Evolutionary conservation across 2,113 vertebrate genomes (phyloP).

Genomic region (Suricata suricatta): DNA sequence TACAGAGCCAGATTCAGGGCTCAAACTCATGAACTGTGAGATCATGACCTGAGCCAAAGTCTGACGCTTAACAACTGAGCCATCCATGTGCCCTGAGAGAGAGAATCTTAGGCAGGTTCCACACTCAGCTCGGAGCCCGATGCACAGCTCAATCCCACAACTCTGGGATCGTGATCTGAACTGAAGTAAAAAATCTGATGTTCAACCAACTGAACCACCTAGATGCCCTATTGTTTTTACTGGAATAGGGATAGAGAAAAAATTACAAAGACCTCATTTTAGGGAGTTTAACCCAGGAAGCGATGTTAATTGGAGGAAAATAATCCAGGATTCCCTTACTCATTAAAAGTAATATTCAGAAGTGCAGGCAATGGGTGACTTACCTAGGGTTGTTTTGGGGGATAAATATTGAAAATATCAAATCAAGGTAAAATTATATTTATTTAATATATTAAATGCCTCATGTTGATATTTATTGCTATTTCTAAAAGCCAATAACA

Average conservation of each 20-base stretch:
- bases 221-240: too few species aligned
- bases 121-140: too few species aligned
- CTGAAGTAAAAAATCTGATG: too few species aligned
- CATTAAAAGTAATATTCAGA: constrained; percentile 21
- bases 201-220: too few species aligned
- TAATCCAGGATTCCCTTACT: not conserved
- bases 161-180: too few species aligned
- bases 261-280: constrained; percentile 32
- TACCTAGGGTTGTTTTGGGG: not conserved
- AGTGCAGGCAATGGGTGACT: not conserved
- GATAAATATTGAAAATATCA: constrained; percentile 43
- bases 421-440: constrained; percentile 5
- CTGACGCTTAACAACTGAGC: too few species aligned
- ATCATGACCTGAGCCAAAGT: too few species aligned
- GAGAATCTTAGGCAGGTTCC: too few species aligned
- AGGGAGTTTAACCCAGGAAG: not conserved
- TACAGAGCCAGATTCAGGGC: too few species aligned
- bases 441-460: not conserved
- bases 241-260: not conserved
- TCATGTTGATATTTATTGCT: not conserved
- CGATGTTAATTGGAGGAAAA: constrained; percentile 46
- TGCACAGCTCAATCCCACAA: too few species aligned
- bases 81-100: too few species aligned
- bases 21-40: too few species aligned
- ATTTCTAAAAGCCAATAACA: constrained; percentile 13